These are phyloP conservation scores for Hyposoter didymator DNA, from an alignment of 2,888 invertebrate species.

Conservation along the genomic window DNA sequence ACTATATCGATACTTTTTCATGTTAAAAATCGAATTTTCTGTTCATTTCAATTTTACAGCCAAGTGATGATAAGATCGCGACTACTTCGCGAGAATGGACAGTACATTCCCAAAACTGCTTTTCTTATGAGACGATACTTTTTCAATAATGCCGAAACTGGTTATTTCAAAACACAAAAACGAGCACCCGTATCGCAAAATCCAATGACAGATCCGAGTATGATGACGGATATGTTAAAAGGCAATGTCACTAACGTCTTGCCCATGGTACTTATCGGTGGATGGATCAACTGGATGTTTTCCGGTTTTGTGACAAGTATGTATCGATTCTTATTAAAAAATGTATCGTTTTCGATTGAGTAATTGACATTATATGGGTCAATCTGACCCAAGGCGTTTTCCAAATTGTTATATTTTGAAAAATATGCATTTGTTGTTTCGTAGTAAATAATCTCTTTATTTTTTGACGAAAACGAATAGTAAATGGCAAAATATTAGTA, in stretches of 20 bases:
- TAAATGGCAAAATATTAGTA: too few relatives aligned
- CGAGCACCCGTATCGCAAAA: slow-evolving; percentile 93
- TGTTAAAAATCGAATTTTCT: not conserved
- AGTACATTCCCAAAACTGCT: slow-evolving; percentile 95
- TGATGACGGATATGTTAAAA: slow-evolving; percentile 99
- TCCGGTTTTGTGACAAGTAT: slow-evolving; percentile 99
- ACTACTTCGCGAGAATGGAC: slow-evolving; percentile 97
- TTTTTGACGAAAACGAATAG: too few relatives aligned
- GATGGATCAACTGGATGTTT: slow-evolving; percentile 99
- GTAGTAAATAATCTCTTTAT: too few relatives aligned
- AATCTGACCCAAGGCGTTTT: too few relatives aligned
- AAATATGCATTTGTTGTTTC: too few relatives aligned
- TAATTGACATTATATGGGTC: too few relatives aligned
- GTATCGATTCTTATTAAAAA: slow-evolving; percentile 71
- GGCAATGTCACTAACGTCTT: slow-evolving; percentile 99
- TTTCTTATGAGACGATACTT: slow-evolving; percentile 97
- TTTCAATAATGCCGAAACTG: slow-evolving; percentile 98
- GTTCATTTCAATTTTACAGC: slow-evolving; percentile 83
- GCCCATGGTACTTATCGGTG: slow-evolving; percentile 99
- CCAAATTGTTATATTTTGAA: too few relatives aligned
- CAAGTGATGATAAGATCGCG: slow-evolving; percentile 98
- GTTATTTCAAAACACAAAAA: slow-evolving; percentile 97
- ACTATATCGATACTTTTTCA: not conserved
- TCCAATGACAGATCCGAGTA: slow-evolving; percentile 97
- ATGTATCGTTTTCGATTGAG: slow-evolving; percentile 77